Percentiles rank a stretch among this genome's conserved stretches.
These are phyloP conservation scores for Drosophila histrio DNA, from an alignment of 2,888 invertebrate genomes.

Conservation along the genomic window DNA sequence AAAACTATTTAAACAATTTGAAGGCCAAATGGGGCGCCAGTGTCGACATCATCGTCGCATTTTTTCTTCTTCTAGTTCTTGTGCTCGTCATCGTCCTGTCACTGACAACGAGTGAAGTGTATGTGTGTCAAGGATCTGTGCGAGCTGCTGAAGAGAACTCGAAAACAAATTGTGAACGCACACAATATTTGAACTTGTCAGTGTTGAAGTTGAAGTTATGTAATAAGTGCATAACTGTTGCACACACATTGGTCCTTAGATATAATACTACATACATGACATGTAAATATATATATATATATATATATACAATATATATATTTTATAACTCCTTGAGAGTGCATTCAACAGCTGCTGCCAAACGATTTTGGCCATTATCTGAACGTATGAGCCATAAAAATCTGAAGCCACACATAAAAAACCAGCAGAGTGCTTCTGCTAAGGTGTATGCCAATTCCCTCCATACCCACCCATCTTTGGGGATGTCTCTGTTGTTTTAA, in stretches of 20 bases:
- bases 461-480: slow-evolving; percentile 19
- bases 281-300: background rate
- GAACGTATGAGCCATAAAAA: slow-evolving; percentile 46
- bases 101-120: slow-evolving; percentile 57
- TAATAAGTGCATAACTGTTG: slow-evolving; percentile 43
- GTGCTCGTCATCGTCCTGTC: slow-evolving; percentile 23
- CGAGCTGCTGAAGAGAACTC: background rate
- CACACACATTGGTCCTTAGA: slow-evolving; percentile 6
- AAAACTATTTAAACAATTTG: slow-evolving; percentile 32
- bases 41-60: slow-evolving; percentile 23
- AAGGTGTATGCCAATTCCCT: slow-evolving; percentile 40
- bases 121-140: slow-evolving; percentile 38
- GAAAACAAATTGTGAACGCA: slow-evolving; percentile 27
- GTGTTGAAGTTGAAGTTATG: slow-evolving; percentile 38
- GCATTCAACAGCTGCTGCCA: slow-evolving; percentile 45
- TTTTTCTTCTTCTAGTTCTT: background rate
- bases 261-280: too few species aligned
- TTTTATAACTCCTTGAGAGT: slow-evolving; percentile 5
- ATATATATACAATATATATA: background rate
- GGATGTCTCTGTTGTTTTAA: slow-evolving; percentile 53
- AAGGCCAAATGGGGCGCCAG: slow-evolving; percentile 41
- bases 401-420: slow-evolving; percentile 51
- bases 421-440: slow-evolving; percentile 18
- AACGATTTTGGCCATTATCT: slow-evolving; percentile 43
- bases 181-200: background rate